These are phyloP conservation scores for Myopa tessellatipennis DNA, from an alignment of 2,888 invertebrate genomes.

Conservation along the genomic window DNA sequence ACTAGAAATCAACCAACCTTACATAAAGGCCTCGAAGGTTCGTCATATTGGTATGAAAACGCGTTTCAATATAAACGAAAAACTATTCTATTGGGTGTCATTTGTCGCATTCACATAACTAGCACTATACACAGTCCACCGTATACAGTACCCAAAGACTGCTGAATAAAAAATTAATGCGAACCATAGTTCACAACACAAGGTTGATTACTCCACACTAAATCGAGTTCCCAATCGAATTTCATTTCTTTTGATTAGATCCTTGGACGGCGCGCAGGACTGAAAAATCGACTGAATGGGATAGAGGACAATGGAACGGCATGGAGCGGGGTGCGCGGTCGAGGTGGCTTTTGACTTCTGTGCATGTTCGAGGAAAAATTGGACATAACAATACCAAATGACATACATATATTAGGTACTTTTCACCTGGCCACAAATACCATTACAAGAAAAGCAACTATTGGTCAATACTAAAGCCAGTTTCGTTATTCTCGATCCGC, in stretches of 20 bases:
- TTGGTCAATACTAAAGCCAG: constrained; percentile 25
- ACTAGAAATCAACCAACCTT: constrained; percentile 27
- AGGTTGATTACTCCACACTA: no score
- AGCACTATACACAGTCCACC: not conserved
- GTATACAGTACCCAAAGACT: not conserved
- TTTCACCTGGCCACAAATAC: constrained; percentile 33
- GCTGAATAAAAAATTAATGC: not conserved
- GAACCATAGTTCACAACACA: no score
- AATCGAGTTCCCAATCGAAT: constrained; percentile 32
- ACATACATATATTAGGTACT: constrained; percentile 36
- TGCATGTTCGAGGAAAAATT: constrained; percentile 28
- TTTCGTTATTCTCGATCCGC: constrained; percentile 19
- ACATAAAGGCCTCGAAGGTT: not conserved
- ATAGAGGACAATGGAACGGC: not conserved
- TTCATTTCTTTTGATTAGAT: constrained; percentile 31
- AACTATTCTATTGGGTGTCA: constrained; percentile 37
- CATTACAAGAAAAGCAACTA: constrained; percentile 24
- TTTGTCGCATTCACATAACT: constrained; percentile 21
- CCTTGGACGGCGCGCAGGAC: constrained; percentile 20
- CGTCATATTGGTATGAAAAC: not conserved
- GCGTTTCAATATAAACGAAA: constrained; percentile 25
- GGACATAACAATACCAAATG: constrained; percentile 27
- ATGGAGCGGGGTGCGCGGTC: not conserved
- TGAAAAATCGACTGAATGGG: not conserved
- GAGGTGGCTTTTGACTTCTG: constrained; percentile 20